These are phyloP conservation scores for Myopa tessellatipennis DNA, from an alignment of 2,888 invertebrate species.

Conservation along the genomic window DNA sequence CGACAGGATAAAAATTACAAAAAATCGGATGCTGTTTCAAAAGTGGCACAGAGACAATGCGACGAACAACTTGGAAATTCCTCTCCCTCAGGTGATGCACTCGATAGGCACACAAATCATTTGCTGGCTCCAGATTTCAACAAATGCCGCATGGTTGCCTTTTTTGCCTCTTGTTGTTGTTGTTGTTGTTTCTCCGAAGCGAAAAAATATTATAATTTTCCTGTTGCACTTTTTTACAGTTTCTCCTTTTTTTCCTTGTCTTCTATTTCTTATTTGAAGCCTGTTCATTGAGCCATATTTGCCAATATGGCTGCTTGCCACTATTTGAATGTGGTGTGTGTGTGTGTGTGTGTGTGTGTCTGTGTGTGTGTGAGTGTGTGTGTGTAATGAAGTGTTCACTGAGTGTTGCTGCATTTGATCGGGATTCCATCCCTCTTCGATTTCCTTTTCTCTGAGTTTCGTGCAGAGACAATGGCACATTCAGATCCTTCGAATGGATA, in stretches of 20 bases:
- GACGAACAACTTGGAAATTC: background rate
- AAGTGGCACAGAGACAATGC: background rate
- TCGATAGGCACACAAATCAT: background rate
- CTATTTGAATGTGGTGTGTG: background rate
- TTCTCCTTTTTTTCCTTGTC: background rate
- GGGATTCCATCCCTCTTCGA: background rate
- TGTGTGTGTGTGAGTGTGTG: background rate
- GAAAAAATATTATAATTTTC: constrained; percentile 17
- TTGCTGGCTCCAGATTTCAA: background rate
- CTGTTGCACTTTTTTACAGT: background rate
- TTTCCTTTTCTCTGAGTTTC: background rate
- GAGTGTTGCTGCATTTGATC: background rate
- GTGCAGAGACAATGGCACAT: background rate
- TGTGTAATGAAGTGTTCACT: constrained; percentile 26
- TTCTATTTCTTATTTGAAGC: background rate
- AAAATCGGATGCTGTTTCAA: constrained; percentile 3
- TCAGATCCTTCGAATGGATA: background rate
- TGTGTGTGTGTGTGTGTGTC: background rate
- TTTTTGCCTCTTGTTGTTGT: background rate
- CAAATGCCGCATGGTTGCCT: background rate
- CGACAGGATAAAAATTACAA: background rate
- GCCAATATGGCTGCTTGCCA: constrained; percentile 32
- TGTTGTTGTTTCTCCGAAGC: background rate
- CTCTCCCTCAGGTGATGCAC: background rate
- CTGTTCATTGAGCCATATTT: constrained; percentile 28